Base-by-base conservation (phyloP, 2,113 vertebrate species). In the Heloderma charlesbogerti region DNA sequence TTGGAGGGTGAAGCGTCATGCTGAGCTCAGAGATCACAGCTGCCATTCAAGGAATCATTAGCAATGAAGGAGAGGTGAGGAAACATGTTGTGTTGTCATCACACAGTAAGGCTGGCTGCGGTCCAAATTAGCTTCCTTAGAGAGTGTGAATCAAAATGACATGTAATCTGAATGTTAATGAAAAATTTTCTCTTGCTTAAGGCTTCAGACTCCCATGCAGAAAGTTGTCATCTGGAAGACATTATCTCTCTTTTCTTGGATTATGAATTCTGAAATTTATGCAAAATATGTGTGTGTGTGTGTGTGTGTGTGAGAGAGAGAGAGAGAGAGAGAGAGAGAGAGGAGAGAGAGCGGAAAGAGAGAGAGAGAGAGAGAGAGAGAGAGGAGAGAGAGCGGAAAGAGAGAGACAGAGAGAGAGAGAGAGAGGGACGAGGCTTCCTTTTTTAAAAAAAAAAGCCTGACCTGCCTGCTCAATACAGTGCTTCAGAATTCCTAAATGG, bases 41-140 rank as follows among this genome's bases (percentile, higher is more conserved):
- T 98, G 97, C 97, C 98, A 97, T 95, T 98, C 98, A 98, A 94
- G 91, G 93, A 95, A 92, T 97, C 97, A 96, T 98, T 97, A 98
- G 97, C 95, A 94, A 94, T 80, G 96, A 95, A 96, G 96, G 95
- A 94, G 92, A 96, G 95, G 96, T 34, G 25, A 92, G 67, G 92
- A 92, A 91, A 96, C 96, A 96, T 94, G 95, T 93, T 95, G 95
- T 94, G 96, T 97, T 98, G 96, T 96, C 96, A 96, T 96, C 95
- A 94, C 95, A 92, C 96, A 95, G 96, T 82, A 92, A 97, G 95
- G 94, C 84, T 98, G 98, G 97, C 97, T 96, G 95, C 91, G 91
- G 87, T 95, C 97, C 98, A 97, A 98, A 97, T 97, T 96, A 97
- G 96, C 96, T 96, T 97, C 97, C 97, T 97, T 92, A 94, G 97